A percentile compares a stretch with the other conserved stretches of the same genome.
Conservation (phyloP, 2,888 invertebrate species). For the Gastracanthus pulcherrimus region DNA sequence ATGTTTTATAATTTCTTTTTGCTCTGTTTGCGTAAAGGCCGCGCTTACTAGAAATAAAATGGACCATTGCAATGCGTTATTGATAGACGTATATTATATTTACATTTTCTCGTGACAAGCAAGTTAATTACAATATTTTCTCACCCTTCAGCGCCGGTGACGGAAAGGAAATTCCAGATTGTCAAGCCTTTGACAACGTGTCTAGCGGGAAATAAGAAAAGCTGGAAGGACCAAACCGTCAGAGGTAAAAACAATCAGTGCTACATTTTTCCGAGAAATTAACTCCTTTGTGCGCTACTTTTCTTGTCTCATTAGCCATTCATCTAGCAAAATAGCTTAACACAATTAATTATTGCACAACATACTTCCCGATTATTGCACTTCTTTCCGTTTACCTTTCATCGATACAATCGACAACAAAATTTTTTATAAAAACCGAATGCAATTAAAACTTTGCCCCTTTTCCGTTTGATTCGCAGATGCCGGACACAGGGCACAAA, state of each 20-base stretch:
- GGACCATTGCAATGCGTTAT: neutral
- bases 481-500: conserved; percentile 80
- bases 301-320: neutral
- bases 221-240: conserved; percentile 90
- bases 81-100: neutral
- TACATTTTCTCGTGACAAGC: neutral
- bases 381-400: neutral
- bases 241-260: conserved; percentile 79
- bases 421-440: neutral
- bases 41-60: too few species aligned
- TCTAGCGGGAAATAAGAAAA: conserved; percentile 88
- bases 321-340: neutral
- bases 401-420: neutral
- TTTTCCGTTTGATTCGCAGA: conserved; percentile 73
- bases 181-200: conserved; percentile 89
- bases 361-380: neutral
- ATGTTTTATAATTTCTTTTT: too few species aligned
- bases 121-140: conserved; percentile 1
- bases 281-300: conserved; percentile 1
- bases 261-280: neutral
- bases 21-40: too few species aligned
- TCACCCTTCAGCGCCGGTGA: conserved; percentile 33
- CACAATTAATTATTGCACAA: neutral
- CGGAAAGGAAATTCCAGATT: conserved; percentile 80
- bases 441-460: neutral